Base-by-base conservation (phyloP, 1,140 invertebrate genomes). In the Anoplolepis gracilipes region DNA sequence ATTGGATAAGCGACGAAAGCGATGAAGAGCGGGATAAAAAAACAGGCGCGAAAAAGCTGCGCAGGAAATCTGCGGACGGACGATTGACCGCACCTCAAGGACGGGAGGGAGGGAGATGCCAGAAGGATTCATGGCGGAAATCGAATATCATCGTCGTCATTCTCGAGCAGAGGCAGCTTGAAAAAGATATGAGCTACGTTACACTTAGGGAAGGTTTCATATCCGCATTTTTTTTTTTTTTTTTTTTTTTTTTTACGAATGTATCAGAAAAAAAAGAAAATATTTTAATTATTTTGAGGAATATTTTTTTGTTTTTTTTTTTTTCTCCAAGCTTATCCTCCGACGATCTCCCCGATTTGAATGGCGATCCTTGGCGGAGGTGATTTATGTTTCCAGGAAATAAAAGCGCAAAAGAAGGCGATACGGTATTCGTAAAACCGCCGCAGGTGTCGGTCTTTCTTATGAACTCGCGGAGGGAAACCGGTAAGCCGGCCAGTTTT, bases 91-190 rank as follows among this genome's bases (percentile, higher is more conserved):
- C 81, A 88, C 19, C 46, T 49, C 13, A 5, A 49, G 46, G 3
- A 49, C 39, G 78, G 39, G 67, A 79, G 30, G 59, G 69, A 92
- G 87, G 90, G 81, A n/a, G n/a, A n/a, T n/a, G n/a, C n/a, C n/a
- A n/a, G n/a, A n/a, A n/a, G 84, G 87, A 93, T 92, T 90, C 89
- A 89, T 91, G 89, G 90, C 90, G 90, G 91, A 91, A 92, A 93
- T 91, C 92, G 89, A 91, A 90, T 91, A 87, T 85, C 82, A 55
- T 77, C 85, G 42, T 75, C 84, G n/a, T 65, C 22, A 59, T 86
- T 84, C 33, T 69, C 49, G 33, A 79, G 7, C 13, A 22, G 19
- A 6, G 13, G 0, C 7, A 30, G 19, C 16, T 57, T 30, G 33
- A 55, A 53, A 19, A 11, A 55, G 13, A 33, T n/a, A 7, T 2